Percentiles rank a stretch among this genome's conserved stretches.
These are phyloP conservation scores for Liolophura sinensis DNA, from an alignment of 1,140 invertebrate species.

Conservation along the genomic window DNA sequence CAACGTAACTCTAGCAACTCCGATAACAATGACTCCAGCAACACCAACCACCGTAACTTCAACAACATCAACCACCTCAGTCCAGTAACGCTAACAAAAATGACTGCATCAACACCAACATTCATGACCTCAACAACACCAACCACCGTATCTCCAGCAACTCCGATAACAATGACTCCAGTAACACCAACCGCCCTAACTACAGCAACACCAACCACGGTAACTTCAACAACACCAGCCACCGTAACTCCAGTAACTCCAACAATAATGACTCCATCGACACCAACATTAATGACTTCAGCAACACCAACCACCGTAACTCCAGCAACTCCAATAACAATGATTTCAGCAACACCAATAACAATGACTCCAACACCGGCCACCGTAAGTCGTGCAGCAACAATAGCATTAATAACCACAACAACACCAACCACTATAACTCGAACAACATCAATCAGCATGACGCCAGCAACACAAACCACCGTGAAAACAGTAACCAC, in stretches of 20 bases:
- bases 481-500: background rate
- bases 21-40: background rate
- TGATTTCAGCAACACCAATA: background rate
- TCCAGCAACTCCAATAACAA: slow-evolving; percentile 5
- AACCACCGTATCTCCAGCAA: too few relatives aligned
- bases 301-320: slow-evolving; percentile 1
- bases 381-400: slow-evolving; percentile 1
- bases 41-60: background rate
- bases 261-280: background rate
- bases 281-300: background rate
- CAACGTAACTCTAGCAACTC: background rate
- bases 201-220: too few relatives aligned
- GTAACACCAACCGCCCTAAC: too few relatives aligned
- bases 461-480: slow-evolving; percentile 3
- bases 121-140: too few relatives aligned
- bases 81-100: slow-evolving; percentile 4
- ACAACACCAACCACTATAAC: background rate
- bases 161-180: too few relatives aligned
- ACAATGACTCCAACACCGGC: slow-evolving; percentile 8
- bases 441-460: background rate
- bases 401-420: background rate
- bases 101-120: background rate
- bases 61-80: slow-evolving; percentile 2
- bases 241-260: background rate
- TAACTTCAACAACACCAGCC: slow-evolving; percentile 1